Base-by-base conservation (phyloP, 2,797 vertebrate genomes). In the Enteromius thamalakanensis region DNA sequence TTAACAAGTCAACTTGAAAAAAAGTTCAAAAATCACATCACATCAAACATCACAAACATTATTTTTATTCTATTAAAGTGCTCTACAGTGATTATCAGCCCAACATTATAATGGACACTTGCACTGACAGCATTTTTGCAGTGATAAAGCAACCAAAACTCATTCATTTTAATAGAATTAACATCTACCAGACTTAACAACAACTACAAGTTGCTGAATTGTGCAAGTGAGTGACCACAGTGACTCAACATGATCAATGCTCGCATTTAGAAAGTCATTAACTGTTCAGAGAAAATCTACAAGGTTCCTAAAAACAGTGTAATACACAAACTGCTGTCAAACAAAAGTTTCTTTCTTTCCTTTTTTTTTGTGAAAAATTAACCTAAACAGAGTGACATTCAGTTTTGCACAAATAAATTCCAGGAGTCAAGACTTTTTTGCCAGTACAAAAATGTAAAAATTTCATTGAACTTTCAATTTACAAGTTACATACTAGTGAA, bases 11-110 rank as follows among this genome's bases (percentile, higher is more conserved):
- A 32, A 32, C 26, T 32, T 32, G 62, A 8, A 62, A 62, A 17
- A 64, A 64, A 37, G 12, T 62, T 10, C 8, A n/a, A 55, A 60
- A 60, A 12, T 51, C 23, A 55, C 29, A n/a, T 23, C 10, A 29
- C 19, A 1, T 29, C 45, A 15, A 42, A 62, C 51, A 76, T 58
- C 40, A 77, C 37, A 77, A 32, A 4, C 37, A 45, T 42, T 4
- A 14, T 32, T 47, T 45, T 64, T 64, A 64, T 47, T 64, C 15
- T 17, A 29, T 47, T 77, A 77, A 47, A 64, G 76, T 77, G 76
- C 76, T 47, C 26, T 47, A 62, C 9, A 47, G 40, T 47, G 75
- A 64, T 64, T 32, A 77, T 32, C 3, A 77, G 23, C 23, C 1
- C 17, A 77, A 9, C 23, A 42, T 76, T 4, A 6, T 29, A 37